These are phyloP conservation scores for Ostrea edulis DNA, from an alignment of 1,140 invertebrate genomes.

Conservation along the genomic window DNA sequence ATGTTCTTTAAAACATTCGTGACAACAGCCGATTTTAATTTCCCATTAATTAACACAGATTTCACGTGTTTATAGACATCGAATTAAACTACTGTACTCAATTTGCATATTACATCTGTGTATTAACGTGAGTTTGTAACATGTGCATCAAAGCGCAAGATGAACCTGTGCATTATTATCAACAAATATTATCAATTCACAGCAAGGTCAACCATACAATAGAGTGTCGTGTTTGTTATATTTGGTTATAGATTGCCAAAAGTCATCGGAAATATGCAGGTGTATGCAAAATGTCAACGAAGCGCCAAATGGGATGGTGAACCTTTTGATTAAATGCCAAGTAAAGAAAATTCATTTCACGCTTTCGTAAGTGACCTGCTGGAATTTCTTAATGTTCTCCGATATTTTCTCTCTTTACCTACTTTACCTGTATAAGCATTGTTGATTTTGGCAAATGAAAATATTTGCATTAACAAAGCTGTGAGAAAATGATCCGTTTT, in stretches of 20 bases:
- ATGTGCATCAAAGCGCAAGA: no score
- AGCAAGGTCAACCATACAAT: neutral
- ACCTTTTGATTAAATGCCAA: neutral
- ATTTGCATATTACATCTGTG: no score
- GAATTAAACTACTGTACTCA: no score
- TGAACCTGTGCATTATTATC: neutral
- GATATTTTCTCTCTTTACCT: neutral
- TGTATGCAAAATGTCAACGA: neutral
- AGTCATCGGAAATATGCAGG: neutral
- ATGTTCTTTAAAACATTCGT: no score
- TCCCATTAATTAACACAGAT: no score
- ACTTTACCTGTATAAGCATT: neutral
- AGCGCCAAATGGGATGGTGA: neutral
- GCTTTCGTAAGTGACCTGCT: slow-evolving; percentile 15
- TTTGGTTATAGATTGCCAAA: neutral
- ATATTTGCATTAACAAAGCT: slow-evolving; percentile 23
- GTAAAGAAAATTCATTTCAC: slow-evolving; percentile 8
- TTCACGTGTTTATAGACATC: no score
- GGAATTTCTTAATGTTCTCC: neutral
- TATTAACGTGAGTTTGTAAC: no score
- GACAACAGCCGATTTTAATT: no score
- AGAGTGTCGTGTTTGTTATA: neutral
- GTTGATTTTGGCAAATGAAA: slow-evolving; percentile 31
- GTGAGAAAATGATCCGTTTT: slow-evolving; percentile 1
- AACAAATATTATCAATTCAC: neutral